Conservation (phyloP, 2,797 vertebrate species). For the Tragopan temminckii region DNA sequence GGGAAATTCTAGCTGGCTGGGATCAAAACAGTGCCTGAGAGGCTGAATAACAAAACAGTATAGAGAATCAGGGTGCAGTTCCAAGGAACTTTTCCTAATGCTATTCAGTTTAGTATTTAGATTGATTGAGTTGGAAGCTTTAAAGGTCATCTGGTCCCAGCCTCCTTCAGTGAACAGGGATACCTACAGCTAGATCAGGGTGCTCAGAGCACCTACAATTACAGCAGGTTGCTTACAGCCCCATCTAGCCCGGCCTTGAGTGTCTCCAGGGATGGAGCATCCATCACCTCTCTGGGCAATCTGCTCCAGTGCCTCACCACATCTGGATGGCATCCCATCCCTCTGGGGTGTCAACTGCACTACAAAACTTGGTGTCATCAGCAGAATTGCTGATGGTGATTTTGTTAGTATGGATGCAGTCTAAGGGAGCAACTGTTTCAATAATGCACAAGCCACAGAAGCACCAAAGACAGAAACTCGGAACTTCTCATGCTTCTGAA, state of each 20-base stretch:
- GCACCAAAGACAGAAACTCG: neutral
- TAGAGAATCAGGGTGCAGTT: neutral
- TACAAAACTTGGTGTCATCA: neutral
- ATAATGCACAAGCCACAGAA: neutral
- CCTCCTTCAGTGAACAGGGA: too few relatives aligned
- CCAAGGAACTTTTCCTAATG: neutral
- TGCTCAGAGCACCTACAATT: too few relatives aligned
- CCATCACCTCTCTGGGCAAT: too few relatives aligned
- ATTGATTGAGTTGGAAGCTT: too few relatives aligned
- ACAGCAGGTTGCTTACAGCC: too few relatives aligned
- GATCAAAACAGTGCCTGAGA: neutral
- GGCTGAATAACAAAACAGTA: neutral
- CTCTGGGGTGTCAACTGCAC: neutral
- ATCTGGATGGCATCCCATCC: neutral
- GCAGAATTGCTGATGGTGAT: neutral
- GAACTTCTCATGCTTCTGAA: neutral
- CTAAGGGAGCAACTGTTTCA: neutral
- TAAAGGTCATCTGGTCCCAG: too few relatives aligned
- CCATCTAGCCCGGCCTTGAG: too few relatives aligned
- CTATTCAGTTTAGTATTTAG: neutral
- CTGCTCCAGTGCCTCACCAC: too few relatives aligned
- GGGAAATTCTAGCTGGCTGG: neutral
- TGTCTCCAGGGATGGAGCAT: too few relatives aligned
- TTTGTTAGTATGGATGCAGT: neutral
- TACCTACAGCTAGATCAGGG: too few relatives aligned